These are phyloP conservation scores for Paracanthobrama guichenoti DNA, from an alignment of 2,113 vertebrate genomes.

Conservation along the genomic window DNA sequence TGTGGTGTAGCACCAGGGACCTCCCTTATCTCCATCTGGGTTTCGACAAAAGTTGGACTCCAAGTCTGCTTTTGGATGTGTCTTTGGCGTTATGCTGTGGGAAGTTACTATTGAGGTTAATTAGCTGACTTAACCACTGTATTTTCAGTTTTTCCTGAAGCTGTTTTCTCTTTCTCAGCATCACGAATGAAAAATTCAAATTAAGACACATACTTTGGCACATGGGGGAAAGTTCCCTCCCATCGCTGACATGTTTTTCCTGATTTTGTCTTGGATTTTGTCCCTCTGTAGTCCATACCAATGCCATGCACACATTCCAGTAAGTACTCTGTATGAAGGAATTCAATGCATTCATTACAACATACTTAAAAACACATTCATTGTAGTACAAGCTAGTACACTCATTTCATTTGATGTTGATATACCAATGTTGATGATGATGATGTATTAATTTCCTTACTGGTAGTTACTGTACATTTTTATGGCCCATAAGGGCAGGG, in stretches of 20 bases:
- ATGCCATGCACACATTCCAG: slow-evolving; percentile 73
- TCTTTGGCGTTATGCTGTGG: slow-evolving; percentile 65
- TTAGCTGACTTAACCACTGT: background rate
- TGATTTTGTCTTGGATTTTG: slow-evolving; percentile 69
- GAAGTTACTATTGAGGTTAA: background rate
- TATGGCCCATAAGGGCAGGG: background rate
- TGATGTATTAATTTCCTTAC: background rate
- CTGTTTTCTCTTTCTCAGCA: background rate
- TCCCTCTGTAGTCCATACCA: slow-evolving; percentile 74
- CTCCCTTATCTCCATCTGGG: slow-evolving; percentile 70
- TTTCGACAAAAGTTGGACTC: slow-evolving; percentile 80
- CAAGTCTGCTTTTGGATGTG: slow-evolving; percentile 68
- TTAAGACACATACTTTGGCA: slow-evolving; percentile 66
- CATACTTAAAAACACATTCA: background rate
- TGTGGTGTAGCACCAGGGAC: slow-evolving; percentile 81
- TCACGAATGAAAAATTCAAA: background rate
- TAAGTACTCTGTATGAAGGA: slow-evolving; percentile 68
- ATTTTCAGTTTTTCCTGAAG: background rate
- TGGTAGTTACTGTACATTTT: background rate
- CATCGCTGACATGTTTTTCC: slow-evolving; percentile 72
- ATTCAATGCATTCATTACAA: background rate
- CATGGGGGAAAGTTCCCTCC: slow-evolving; percentile 64
- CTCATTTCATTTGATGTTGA: background rate
- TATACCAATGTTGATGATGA: background rate
- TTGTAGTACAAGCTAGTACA: background rate